Conservation (phyloP, 2,797 vertebrate genomes). For the Alcedo atthis region DNA sequence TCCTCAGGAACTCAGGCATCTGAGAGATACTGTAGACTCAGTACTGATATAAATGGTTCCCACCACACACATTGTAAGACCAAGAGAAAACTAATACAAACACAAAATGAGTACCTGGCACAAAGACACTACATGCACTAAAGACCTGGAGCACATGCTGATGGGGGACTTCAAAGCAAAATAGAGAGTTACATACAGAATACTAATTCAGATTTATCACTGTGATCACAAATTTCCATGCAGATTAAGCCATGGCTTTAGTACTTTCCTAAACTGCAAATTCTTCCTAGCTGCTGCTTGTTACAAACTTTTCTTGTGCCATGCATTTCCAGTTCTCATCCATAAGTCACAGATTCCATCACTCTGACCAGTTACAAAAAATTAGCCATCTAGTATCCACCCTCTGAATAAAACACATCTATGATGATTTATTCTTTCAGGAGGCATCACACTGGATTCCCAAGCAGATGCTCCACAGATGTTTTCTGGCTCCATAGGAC, state of each 20-base stretch:
- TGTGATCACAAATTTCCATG: background rate
- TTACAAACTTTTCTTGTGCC: background rate
- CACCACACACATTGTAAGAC: background rate
- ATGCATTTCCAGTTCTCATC: background rate
- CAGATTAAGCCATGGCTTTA: background rate
- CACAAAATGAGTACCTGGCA: background rate
- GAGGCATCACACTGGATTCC: background rate
- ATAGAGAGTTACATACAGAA: background rate
- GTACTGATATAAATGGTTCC: background rate
- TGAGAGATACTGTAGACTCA: background rate
- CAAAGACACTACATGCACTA: background rate
- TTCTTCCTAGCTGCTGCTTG: background rate
- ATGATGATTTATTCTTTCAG: background rate
- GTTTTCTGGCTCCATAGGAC: background rate
- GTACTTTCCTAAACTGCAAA: background rate
- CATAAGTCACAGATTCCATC: background rate
- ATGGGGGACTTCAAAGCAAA: background rate
- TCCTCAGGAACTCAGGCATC: background rate
- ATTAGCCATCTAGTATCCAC: too few species aligned
- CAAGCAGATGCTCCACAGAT: background rate
- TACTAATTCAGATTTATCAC: background rate
- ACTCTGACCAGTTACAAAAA: background rate
- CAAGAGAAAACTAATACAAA: background rate
- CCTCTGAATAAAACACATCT: background rate
- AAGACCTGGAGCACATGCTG: background rate